phyloP scores from a whole-genome alignment of 2,888 invertebrate genomes.

The Agonum fuliginosum region DNA sequence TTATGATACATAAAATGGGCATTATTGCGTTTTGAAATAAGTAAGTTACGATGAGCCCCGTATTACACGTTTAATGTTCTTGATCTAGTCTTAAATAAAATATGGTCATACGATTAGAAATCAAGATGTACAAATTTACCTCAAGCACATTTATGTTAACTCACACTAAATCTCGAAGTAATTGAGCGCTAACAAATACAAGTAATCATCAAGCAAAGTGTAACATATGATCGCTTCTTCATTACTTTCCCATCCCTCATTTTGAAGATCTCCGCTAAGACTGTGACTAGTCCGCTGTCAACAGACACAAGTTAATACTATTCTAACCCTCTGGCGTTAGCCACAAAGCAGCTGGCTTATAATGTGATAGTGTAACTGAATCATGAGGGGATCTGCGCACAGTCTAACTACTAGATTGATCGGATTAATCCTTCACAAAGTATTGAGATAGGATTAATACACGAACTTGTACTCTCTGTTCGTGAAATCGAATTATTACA shows the following conservation, averaged over 20 bases:
- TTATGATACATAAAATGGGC: too few relatives aligned
- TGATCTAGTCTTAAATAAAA: too few relatives aligned
- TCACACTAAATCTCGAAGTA: too few relatives aligned
- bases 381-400: conserved; percentile 12
- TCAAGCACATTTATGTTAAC: too few relatives aligned
- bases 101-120: too few relatives aligned
- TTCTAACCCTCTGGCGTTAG: conserved; percentile 32
- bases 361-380: conserved; percentile 27
- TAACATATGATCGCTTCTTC: not conserved
- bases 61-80: too few relatives aligned
- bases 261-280: conserved; percentile 31
- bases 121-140: too few relatives aligned
- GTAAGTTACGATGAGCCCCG: too few relatives aligned
- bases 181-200: too few relatives aligned
- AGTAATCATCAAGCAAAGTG: not conserved
- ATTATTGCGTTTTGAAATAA: too few relatives aligned
- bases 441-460: conserved; percentile 54
- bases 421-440: conserved; percentile 55
- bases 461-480: conserved; percentile 50
- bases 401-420: conserved; percentile 55
- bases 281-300: conserved; percentile 14
- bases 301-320: conserved; percentile 8
- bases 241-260: too few relatives aligned
- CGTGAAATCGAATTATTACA: conserved; percentile 47
- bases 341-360: conserved; percentile 38